These are phyloP conservation scores for Leptoteleia sp. DNA, from an alignment of 1,140 invertebrate species.

Conservation along the genomic window DNA sequence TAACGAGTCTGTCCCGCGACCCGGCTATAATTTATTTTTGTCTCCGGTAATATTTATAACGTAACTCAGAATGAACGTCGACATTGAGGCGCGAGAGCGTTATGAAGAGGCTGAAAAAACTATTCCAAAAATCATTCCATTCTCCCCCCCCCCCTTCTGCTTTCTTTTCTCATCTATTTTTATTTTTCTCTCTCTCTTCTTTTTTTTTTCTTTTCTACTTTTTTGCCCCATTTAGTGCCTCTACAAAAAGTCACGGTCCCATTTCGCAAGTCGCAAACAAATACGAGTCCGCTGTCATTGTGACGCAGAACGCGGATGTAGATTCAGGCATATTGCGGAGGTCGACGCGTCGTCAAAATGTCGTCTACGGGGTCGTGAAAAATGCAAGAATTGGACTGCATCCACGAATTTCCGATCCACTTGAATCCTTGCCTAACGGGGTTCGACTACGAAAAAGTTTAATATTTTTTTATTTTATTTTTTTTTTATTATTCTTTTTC, in stretches of 20 bases:
- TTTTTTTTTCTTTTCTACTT: slow-evolving; percentile 5
- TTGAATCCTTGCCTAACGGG: slow-evolving; percentile 23
- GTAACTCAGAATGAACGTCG: slow-evolving; percentile 1
- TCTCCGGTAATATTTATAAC: slow-evolving; percentile 42
- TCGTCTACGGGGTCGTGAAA: slow-evolving; percentile 42
- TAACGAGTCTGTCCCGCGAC: slow-evolving; percentile 36
- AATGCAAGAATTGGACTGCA: slow-evolving; percentile 42
- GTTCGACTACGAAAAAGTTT: too few relatives aligned
- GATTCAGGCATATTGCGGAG: slow-evolving; percentile 47
- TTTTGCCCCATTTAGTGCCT: neutral
- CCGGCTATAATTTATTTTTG: slow-evolving; percentile 49
- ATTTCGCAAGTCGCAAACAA: slow-evolving; percentile 36
- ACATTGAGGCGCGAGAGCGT: slow-evolving; percentile 15
- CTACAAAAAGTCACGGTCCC: slow-evolving; percentile 19
- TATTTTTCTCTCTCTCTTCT: slow-evolving; percentile 3
- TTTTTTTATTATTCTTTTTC: too few relatives aligned
- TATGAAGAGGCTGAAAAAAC: slow-evolving; percentile 7
- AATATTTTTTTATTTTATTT: too few relatives aligned
- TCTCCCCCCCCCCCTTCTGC: slow-evolving; percentile 1
- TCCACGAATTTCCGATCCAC: slow-evolving; percentile 35
- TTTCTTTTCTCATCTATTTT: too few relatives aligned
- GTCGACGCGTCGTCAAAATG: slow-evolving; percentile 27
- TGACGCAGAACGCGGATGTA: slow-evolving; percentile 38
- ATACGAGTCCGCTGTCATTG: slow-evolving; percentile 29
- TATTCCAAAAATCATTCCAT: too few relatives aligned